Evolutionary conservation across 2,888 invertebrate genomes (phyloP), one percentile per base, ranked within the genome.

Genomic region (Apeira syringaria): DNA sequence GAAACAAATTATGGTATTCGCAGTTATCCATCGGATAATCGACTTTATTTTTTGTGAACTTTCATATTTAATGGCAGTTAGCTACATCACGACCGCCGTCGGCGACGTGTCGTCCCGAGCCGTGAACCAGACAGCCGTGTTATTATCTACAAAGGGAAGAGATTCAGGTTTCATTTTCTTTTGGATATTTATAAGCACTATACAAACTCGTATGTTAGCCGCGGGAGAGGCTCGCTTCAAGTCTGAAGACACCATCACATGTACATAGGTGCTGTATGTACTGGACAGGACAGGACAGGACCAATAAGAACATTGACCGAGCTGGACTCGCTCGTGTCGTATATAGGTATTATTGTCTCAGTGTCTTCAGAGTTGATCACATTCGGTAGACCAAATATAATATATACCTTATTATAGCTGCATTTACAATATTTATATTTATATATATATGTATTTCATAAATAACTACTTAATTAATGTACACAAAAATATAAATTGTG

Each of bases 21-120:
- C 79, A 82, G 64, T 81, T 81, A 87, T 84, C 86, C 85, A 79
- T 56, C 61, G 80, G 82, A 86, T 85, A 84, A 79, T 77, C 70
- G 70, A 64, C 68, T 72, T 70, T 84, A 85, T 84, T 83, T 88
- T 80, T 77, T 72, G 67, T 73, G 72, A 81, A 74, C 75, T 63
- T 77, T 79, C 76, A 80, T 82, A 85, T 81, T 78, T 77, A 80
- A 73, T 76, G 75, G 75, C 75, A 79, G 72, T 78, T 79, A 74
- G 79, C 81, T 81, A 84, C 80, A 75, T 73, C 71, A 80, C 81
- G 84, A 86, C 86, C 85, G 83, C 81, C 75, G 59, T 82, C 86
- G 84, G 88, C 87, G 69, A 80, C 78, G 81, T 80, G 83, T 83
- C 80, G 78, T 85, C 82, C 65, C 69, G 68, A 82, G 77, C 77